phyloP scores from a whole-genome alignment of 2,113 vertebrate genomes.

The Prietella phreatophila region DNA sequence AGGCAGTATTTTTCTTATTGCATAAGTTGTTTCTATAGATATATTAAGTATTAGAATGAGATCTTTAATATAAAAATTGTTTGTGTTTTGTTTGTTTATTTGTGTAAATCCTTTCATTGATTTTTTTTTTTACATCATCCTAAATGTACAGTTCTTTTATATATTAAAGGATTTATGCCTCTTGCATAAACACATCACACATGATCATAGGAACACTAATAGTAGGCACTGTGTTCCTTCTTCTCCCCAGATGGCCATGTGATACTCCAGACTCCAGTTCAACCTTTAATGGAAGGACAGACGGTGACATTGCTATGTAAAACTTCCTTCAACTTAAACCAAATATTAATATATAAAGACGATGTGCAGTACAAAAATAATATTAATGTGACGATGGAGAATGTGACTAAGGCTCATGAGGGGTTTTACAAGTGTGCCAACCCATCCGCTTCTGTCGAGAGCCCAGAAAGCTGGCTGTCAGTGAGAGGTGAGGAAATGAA shows the following conservation, averaged over 20 bases:
- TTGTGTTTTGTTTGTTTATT: neutral
- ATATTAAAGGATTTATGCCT: neutral
- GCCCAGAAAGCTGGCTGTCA: conserved; percentile 65
- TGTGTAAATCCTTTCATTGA: neutral
- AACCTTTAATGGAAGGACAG: conserved; percentile 54
- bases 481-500: conserved; percentile 47
- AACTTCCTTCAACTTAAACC: conserved; percentile 12
- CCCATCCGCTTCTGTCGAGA: conserved; percentile 47
- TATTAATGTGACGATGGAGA: conserved; percentile 50
- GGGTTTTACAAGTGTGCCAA: conserved; percentile 65
- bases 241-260: conserved; percentile 56
- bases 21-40: no score
- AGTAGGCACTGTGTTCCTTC: neutral
- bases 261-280: conserved; percentile 56
- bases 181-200: neutral
- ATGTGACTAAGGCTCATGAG: conserved; percentile 58
- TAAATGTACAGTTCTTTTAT: neutral
- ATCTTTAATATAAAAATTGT: no score
- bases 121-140: neutral
- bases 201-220: neutral
- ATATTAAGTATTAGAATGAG: no score
- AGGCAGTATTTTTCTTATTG: no score
- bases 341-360: conserved; percentile 60
- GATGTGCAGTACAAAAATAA: conserved; percentile 35
- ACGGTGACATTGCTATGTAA: conserved; percentile 56